Conservation (phyloP, 2,797 vertebrate species). For the Aratinga solstitialis region DNA sequence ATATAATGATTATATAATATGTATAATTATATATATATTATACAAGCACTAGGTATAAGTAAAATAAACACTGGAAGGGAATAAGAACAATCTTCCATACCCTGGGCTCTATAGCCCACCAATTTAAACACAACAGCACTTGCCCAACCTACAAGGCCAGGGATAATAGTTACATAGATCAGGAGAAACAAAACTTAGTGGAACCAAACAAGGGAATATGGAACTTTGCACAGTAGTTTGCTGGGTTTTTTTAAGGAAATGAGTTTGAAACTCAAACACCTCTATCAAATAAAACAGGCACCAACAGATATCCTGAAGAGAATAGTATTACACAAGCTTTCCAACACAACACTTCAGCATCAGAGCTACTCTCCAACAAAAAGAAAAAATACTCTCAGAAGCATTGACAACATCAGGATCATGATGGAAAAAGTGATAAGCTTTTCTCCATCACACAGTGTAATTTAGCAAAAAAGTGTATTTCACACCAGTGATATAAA, state of each 20-base stretch:
- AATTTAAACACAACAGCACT: background rate
- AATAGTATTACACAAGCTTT: background rate
- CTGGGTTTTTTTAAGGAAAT: background rate
- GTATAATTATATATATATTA: too few relatives aligned
- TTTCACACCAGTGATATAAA: background rate
- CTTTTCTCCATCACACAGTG: background rate
- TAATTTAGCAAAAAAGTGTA: background rate
- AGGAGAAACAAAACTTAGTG: background rate
- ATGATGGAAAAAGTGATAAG: background rate
- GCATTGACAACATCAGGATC: background rate
- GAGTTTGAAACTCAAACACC: background rate
- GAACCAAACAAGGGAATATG: background rate
- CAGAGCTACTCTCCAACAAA: background rate
- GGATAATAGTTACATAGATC: background rate
- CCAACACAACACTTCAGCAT: background rate
- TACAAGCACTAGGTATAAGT: background rate
- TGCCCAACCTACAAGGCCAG: background rate
- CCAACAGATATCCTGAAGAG: background rate
- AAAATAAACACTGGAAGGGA: background rate
- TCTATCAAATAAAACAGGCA: background rate
- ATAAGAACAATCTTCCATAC: background rate
- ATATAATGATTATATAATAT: too few relatives aligned
- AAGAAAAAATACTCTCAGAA: background rate
- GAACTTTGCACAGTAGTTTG: background rate
- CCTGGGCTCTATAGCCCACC: background rate